Base-by-base conservation (phyloP, 2,888 invertebrate genomes). In the Ormyrus labotus region DNA sequence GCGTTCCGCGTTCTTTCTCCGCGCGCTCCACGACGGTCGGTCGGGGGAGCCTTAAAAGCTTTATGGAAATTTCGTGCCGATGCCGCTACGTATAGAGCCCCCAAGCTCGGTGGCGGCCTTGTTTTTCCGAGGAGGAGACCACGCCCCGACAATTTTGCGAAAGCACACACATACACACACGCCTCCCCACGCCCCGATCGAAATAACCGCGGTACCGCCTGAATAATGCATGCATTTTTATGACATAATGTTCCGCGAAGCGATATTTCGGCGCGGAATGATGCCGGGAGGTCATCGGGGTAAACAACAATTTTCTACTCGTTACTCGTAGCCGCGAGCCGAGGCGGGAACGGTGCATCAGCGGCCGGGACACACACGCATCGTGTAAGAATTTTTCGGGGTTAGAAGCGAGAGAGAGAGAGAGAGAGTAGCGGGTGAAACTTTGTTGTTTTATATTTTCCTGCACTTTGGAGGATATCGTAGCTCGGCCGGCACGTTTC, bases 261-360 rank as follows among this genome's bases (percentile, higher is more conserved):
- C 13, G 57, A 48, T 47, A 34, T 74, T 57, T 47, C 57, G 9
- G 10, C 51, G 4, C 7, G 47, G 48, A 58, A 69, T 48, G 57
- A 45, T 13, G 72, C 19, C 53, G 63, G 9, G 50, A 9, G 2
- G 10, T 5, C 6, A 11, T 47, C 58, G 58, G n/a, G 57, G 50
- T 50, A 67, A 65, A 74, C 60, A 67, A 58, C 60, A 67, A 74
- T 74, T 74, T 74, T 74, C 58, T 60, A 72, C 72, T 72, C 60
- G 73, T 64, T 64, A 57, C 6, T 5, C 73, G 10, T 50, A 6
- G 55, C 68, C 9, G 34, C 34, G 34, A 34, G 34, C 2, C 34
- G 34, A 34, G 19, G 50, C 10, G n/a, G 9, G 6, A 5, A 13
- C 13, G 61, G 5, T 7, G 70, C 57, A 50, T 45, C 48, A 47